A percentile compares a stretch with the other conserved stretches of the same genome.
Evolutionary conservation across 2,797 vertebrate genomes (phyloP).

Genomic region (Eulemur rubriventer): DNA sequence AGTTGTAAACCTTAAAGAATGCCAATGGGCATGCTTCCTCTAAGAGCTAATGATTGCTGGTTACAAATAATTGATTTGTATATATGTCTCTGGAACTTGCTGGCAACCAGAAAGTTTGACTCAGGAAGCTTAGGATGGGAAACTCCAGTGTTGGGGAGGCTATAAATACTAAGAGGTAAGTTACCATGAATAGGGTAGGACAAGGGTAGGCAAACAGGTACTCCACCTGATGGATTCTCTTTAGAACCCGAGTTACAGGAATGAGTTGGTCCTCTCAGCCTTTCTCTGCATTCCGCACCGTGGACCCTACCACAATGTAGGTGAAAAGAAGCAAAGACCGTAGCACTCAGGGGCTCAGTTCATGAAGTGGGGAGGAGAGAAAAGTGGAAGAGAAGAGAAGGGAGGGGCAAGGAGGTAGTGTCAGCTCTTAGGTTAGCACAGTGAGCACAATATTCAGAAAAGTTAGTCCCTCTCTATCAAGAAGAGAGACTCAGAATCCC

Average conservation of each 20-base stretch:
- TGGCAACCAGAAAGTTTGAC: not conserved
- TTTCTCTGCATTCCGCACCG: not conserved
- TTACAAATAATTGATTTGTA: constrained; percentile 25
- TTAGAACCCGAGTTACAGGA: not conserved
- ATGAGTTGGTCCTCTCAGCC: not conserved
- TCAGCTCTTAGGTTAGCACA: not conserved
- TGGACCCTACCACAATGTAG: not conserved
- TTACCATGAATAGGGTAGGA: not conserved
- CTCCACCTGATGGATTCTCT: not conserved
- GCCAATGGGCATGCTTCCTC: not conserved
- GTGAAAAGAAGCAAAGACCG: not conserved
- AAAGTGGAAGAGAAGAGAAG: not conserved
- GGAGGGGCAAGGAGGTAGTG: not conserved
- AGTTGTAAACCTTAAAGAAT: constrained; percentile 38
- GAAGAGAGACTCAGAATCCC: not conserved
- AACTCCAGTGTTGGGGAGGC: not conserved
- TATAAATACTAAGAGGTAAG: not conserved
- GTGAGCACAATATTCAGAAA: not conserved
- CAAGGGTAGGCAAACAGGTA: not conserved
- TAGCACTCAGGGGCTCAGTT: not conserved
- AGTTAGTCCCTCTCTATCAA: not conserved
- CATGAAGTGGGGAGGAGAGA: not conserved
- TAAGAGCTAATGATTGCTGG: not conserved
- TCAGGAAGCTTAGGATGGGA: constrained; percentile 18
- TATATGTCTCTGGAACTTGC: not conserved